Percentiles rank a stretch among this genome's conserved stretches.
Evolutionary conservation across 2,888 invertebrate genomes (phyloP).

Genomic region (Cacoxenus indagator): DNA sequence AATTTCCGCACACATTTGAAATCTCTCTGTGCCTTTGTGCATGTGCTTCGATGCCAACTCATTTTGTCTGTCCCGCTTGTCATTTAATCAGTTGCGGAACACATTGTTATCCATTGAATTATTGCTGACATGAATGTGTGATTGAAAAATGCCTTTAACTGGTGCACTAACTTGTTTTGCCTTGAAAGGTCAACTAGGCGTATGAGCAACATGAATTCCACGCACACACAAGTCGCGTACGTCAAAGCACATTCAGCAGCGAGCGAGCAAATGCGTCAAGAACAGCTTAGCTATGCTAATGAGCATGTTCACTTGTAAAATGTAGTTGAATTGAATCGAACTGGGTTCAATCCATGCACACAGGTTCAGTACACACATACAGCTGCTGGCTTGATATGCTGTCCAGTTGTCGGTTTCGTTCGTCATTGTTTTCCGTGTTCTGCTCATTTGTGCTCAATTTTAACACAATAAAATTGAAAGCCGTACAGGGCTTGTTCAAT

Average conservation of each 20-base stretch:
- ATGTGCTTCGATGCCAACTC: neutral
- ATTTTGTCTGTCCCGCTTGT: neutral
- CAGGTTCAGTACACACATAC: neutral
- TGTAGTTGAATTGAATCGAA: neutral
- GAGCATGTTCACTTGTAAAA: neutral
- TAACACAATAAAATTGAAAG: no score
- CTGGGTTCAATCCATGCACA: neutral
- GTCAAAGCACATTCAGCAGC: neutral
- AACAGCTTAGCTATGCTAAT: neutral
- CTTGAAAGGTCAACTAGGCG: conserved; percentile 16
- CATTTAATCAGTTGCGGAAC: neutral
- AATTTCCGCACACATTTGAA: neutral
- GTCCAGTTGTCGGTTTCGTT: no score
- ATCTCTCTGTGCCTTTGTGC: neutral
- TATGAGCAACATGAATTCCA: conserved; percentile 13
- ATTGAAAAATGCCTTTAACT: neutral
- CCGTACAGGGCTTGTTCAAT: no score
- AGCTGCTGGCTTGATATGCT: no score
- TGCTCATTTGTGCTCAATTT: no score
- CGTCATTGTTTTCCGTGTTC: no score
- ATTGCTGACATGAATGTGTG: neutral
- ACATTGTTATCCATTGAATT: neutral
- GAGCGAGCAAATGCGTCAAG: neutral
- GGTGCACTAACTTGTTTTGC: neutral
- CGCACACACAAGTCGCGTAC: neutral